These are phyloP conservation scores for Paracyprichromis sp. DNA, from an alignment of 2,113 vertebrate genomes.

Conservation along the genomic window DNA sequence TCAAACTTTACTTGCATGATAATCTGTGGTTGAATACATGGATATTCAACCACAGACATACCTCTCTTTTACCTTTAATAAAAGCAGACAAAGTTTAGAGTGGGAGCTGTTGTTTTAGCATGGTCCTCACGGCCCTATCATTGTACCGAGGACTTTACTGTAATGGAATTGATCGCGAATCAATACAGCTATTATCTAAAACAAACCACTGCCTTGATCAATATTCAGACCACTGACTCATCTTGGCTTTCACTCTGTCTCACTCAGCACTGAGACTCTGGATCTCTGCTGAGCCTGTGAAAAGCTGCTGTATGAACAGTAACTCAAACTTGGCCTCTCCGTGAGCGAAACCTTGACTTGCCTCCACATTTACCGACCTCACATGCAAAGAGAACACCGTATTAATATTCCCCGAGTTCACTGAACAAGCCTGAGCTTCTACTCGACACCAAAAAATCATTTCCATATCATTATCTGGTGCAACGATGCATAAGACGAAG, in stretches of 20 bases:
- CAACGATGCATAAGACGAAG: background rate
- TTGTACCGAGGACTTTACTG: background rate
- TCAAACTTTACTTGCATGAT: background rate
- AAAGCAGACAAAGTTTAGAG: background rate
- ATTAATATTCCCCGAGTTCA: background rate
- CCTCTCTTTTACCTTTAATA: background rate
- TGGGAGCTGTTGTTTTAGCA: background rate
- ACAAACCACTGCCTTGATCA: slow-evolving; percentile 4
- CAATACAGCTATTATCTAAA: slow-evolving; percentile 42
- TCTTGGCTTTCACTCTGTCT: background rate
- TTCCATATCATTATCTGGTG: background rate
- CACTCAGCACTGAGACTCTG: background rate
- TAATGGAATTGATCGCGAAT: slow-evolving; percentile 7
- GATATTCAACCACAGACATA: background rate
- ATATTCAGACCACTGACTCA: background rate
- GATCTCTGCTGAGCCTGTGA: background rate
- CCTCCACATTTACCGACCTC: background rate
- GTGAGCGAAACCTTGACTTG: background rate
- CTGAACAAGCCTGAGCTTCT: background rate
- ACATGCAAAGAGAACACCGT: background rate
- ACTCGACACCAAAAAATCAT: background rate
- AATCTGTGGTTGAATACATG: background rate
- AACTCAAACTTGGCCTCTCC: slow-evolving; percentile 28
- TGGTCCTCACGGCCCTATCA: background rate
- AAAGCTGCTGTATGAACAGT: background rate